A percentile compares a stretch with the other conserved stretches of the same genome.
phyloP scores from a whole-genome alignment of 1,140 invertebrate genomes.

The Zelostemma sp. region DNA sequence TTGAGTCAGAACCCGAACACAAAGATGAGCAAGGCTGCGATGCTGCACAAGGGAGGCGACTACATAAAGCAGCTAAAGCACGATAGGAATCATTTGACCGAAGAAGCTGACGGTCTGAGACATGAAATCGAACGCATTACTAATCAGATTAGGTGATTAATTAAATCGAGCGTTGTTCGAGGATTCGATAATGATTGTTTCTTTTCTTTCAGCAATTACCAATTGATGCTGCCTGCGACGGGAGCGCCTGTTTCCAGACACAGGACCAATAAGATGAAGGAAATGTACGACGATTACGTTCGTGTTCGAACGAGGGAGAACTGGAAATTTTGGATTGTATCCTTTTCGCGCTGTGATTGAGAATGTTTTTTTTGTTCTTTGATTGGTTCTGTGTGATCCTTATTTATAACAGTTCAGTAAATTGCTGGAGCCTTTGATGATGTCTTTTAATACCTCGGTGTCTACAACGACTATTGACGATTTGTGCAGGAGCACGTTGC shows the following conservation, averaged over 20 bases:
- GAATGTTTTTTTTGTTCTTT: too few relatives aligned
- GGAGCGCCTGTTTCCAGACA: slow-evolving; percentile 93
- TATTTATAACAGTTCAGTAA: slow-evolving; percentile 85
- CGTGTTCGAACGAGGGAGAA: slow-evolving; percentile 86
- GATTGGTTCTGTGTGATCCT: slow-evolving; percentile 1
- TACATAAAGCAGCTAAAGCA: slow-evolving; percentile 91
- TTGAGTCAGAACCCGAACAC: slow-evolving; percentile 90
- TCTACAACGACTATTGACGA: slow-evolving; percentile 93
- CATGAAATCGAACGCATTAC: slow-evolving; percentile 93
- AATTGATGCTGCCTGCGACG: slow-evolving; percentile 94
- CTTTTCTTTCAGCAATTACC: slow-evolving; percentile 86
- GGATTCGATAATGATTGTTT: too few relatives aligned
- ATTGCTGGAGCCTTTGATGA: slow-evolving; percentile 87
- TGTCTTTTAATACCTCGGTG: slow-evolving; percentile 91
- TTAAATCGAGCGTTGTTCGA: too few relatives aligned
- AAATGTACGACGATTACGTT: slow-evolving; percentile 96
- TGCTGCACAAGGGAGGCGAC: slow-evolving; percentile 96
- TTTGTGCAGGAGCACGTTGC: slow-evolving; percentile 89
- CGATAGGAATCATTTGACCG: slow-evolving; percentile 88
- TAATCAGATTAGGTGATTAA: slow-evolving; percentile 85
- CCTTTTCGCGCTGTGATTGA: too few relatives aligned
- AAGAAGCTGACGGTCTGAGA: slow-evolving; percentile 88
- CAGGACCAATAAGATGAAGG: slow-evolving; percentile 91
- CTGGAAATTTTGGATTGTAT: slow-evolving; percentile 99
- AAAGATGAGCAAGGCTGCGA: slow-evolving; percentile 95